phyloP scores from a whole-genome alignment of 92 coral and sea anemone species.

The Pocillopora meandrina region DNA sequence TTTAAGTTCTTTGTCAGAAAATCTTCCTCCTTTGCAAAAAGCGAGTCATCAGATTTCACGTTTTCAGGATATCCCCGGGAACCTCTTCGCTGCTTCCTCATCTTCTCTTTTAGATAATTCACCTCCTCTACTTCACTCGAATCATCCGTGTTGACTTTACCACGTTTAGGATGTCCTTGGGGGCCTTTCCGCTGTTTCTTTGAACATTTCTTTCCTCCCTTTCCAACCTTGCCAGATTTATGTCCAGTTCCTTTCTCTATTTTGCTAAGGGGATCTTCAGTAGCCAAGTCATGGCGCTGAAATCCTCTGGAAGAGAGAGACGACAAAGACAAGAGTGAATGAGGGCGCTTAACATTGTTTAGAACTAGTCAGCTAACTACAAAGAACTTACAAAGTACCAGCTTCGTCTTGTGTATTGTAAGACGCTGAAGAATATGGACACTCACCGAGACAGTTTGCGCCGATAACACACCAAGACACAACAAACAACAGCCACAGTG shows the following conservation, averaged over 20 bases:
- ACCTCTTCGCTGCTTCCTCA: slow-evolving; percentile 56
- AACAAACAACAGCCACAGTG: slow-evolving; percentile 8
- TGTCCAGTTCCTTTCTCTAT: slow-evolving; percentile 20
- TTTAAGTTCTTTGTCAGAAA: slow-evolving; percentile 50
- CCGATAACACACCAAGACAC: not conserved
- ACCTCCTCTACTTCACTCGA: not conserved
- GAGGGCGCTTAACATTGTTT: no score
- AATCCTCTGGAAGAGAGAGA: not conserved
- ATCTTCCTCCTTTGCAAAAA: slow-evolving; percentile 24
- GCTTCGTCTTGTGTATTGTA: not conserved
- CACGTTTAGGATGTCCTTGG: slow-evolving; percentile 55
- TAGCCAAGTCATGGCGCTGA: not conserved
- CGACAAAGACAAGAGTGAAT: not conserved
- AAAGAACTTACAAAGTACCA: no score
- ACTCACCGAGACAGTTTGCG: slow-evolving; percentile 3
- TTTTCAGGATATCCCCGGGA: slow-evolving; percentile 64
- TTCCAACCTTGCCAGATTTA: not conserved
- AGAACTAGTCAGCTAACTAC: no score
- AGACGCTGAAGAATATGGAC: not conserved
- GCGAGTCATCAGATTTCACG: slow-evolving; percentile 44
- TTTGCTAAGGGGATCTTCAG: slow-evolving; percentile 13
- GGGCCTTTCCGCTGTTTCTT: slow-evolving; percentile 43
- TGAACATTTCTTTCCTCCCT: not conserved
- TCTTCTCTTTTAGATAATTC: no score
- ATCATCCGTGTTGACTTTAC: slow-evolving; percentile 10